Evolutionary conservation across 2,888 invertebrate species (phyloP).

Genomic region (Achlya flavicornis): DNA sequence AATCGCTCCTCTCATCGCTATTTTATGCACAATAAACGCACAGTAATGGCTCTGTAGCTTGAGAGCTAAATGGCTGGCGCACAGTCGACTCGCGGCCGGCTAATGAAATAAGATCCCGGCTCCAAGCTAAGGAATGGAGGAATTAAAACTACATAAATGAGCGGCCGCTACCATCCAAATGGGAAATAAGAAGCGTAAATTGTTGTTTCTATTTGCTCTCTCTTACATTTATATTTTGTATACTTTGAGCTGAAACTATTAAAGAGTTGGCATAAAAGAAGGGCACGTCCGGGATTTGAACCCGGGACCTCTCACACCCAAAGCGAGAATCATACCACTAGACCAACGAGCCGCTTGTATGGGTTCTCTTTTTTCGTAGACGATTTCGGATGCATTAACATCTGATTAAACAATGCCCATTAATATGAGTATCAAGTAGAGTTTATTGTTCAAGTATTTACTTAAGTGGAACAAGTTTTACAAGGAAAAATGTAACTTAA

Average conservation of each 20-base stretch:
- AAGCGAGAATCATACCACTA: conserved; percentile 77
- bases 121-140: conserved; percentile 80
- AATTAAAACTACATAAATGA: conserved; percentile 84
- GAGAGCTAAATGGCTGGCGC: conserved; percentile 75
- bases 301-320: conserved; percentile 77
- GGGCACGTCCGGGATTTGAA: conserved; percentile 69
- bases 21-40: conserved; percentile 20
- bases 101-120: conserved; percentile 81
- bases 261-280: conserved; percentile 23
- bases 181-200: conserved; percentile 56
- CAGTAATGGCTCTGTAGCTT: conserved; percentile 55
- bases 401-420: neutral
- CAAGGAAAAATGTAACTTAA: neutral
- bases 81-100: conserved; percentile 67
- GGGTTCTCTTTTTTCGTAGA: neutral
- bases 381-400: neutral
- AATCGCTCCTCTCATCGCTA: conserved; percentile 18
- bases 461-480: neutral
- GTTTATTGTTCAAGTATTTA: neutral
- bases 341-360: conserved; percentile 3
- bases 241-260: neutral
- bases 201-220: conserved; percentile 27
- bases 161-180: conserved; percentile 62
- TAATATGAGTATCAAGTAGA: neutral
- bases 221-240: neutral